phyloP scores from a whole-genome alignment of 1,140 invertebrate species.

The Tyrophagus putrescentiae region DNA sequence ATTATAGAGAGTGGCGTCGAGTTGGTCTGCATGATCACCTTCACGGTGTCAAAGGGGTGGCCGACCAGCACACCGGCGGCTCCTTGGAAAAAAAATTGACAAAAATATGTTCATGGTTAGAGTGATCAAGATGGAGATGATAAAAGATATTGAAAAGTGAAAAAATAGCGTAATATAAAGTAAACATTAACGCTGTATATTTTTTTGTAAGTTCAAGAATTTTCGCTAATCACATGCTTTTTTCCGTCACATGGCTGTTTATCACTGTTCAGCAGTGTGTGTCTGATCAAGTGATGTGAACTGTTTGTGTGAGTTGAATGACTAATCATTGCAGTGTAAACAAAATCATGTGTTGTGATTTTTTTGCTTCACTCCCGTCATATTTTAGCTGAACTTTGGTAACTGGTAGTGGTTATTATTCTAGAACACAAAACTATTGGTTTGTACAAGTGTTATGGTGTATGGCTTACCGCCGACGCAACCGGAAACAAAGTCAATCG shows the following conservation, averaged over 20 bases:
- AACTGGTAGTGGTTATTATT: no score
- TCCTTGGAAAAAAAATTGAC: constrained; percentile 41
- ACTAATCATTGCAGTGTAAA: no score
- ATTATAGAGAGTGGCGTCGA: background rate
- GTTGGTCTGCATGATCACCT: constrained; percentile 40
- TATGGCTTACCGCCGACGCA: constrained; percentile 54
- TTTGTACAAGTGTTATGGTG: no score
- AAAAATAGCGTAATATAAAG: background rate
- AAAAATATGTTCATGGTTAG: no score
- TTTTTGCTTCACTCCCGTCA: no score
- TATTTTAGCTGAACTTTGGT: no score
- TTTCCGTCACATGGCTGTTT: background rate
- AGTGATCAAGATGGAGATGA: no score
- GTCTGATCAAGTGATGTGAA: background rate
- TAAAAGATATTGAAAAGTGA: no score
- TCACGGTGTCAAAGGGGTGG: constrained; percentile 76
- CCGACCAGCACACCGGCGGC: constrained; percentile 68
- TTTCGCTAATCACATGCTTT: background rate
- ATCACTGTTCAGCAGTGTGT: background rate
- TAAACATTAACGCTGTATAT: constrained; percentile 10
- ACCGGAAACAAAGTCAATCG: constrained; percentile 58
- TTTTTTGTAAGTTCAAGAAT: background rate
- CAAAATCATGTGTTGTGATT: no score
- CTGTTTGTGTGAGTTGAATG: background rate
- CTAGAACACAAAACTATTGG: background rate